A percentile compares a stretch with the other conserved stretches of the same genome.
phyloP scores from a whole-genome alignment of 1,140 invertebrate genomes.

The Gryllus bimaculatus region DNA sequence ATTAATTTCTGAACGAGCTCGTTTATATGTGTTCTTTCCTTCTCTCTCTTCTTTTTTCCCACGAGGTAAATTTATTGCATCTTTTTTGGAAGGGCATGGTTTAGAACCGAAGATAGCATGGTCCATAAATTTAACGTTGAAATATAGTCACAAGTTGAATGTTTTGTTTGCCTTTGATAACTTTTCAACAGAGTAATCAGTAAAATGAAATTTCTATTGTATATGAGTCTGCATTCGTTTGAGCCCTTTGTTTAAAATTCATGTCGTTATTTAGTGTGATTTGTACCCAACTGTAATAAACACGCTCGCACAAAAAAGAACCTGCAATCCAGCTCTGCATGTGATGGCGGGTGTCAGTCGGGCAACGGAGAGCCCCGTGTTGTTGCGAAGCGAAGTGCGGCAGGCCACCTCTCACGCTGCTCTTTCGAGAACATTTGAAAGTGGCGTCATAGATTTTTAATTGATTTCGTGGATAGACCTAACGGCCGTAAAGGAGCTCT shows the following conservation, averaged over 20 bases:
- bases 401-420: too few relatives aligned
- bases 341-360: too few relatives aligned
- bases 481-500: too few relatives aligned
- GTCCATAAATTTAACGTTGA: neutral
- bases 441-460: too few relatives aligned
- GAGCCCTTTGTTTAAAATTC: neutral
- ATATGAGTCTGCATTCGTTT: neutral
- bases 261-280: neutral
- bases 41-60: neutral
- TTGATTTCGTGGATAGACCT: too few relatives aligned
- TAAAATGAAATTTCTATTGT: neutral
- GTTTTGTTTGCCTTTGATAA: slow-evolving; percentile 1
- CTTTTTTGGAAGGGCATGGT: neutral
- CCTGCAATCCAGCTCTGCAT: too few relatives aligned
- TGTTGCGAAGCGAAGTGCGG: too few relatives aligned
- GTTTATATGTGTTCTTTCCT: neutral
- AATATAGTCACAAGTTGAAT: slow-evolving; percentile 1
- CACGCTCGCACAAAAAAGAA: neutral
- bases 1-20: slow-evolving; percentile 4
- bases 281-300: neutral
- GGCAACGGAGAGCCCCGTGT: too few relatives aligned
- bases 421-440: too few relatives aligned
- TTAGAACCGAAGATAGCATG: neutral
- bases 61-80: neutral
- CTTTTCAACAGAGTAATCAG: slow-evolving; percentile 1